phyloP scores from a whole-genome alignment of 2,888 invertebrate species.

The Notocelia uddmanniana region DNA sequence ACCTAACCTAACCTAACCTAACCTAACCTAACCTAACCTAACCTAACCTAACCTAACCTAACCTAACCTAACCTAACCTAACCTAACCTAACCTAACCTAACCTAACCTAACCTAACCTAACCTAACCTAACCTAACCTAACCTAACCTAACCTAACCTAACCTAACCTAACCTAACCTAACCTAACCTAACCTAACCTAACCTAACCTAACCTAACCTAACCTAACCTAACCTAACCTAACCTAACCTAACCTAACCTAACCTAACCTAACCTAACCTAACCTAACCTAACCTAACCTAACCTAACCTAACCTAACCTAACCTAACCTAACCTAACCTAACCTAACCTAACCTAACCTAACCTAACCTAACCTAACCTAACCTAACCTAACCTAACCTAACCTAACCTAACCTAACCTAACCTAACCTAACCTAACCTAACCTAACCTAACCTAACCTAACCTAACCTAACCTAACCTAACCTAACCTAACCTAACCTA shows the following conservation, averaged over 20 bases:
- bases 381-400: conserved; percentile 8
- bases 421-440: conserved; percentile 6
- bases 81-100: background rate
- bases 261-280: conserved; percentile 22
- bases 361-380: background rate
- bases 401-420: background rate
- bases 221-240: conserved; percentile 22
- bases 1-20: background rate
- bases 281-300: conserved; percentile 14
- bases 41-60: background rate
- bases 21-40: background rate
- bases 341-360: conserved; percentile 15
- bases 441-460: background rate
- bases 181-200: conserved; percentile 28
- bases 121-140: background rate
- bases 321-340: conserved; percentile 25
- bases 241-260: conserved; percentile 22
- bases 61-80: background rate
- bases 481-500: conserved; percentile 12
- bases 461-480: conserved; percentile 12
- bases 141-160: conserved; percentile 19
- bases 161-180: conserved; percentile 14
- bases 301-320: conserved; percentile 25
- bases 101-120: background rate
- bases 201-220: conserved; percentile 33